A percentile compares a stretch with the other conserved stretches of the same genome.
Evolutionary conservation across 2,113 vertebrate species (phyloP).

Genomic region (Microtus pennsylvanicus): DNA sequence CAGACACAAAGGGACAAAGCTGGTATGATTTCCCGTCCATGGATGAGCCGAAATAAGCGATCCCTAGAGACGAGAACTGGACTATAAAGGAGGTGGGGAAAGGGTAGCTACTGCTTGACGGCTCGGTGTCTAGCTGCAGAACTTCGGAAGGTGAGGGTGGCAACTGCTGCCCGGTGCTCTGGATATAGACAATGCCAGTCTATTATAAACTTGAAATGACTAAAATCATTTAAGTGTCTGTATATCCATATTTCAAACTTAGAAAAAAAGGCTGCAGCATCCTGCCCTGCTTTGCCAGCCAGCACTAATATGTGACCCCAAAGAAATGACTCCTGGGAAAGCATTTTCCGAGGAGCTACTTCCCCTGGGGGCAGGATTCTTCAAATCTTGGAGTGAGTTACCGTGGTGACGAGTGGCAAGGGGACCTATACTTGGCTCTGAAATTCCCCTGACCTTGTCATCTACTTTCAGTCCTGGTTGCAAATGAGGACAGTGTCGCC

Average conservation of each 20-base stretch:
- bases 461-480: background rate
- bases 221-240: background rate
- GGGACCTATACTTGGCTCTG: slow-evolving; percentile 31
- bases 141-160: background rate
- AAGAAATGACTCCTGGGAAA: background rate
- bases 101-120: background rate
- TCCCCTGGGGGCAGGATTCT: slow-evolving; percentile 5
- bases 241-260: background rate
- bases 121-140: background rate
- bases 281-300: background rate
- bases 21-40: background rate
- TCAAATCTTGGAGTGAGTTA: slow-evolving; percentile 7
- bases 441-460: slow-evolving; percentile 66
- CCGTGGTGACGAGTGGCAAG: background rate
- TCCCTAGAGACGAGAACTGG: background rate
- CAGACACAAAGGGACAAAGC: background rate
- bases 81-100: background rate
- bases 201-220: background rate
- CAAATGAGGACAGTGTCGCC: slow-evolving; percentile 23
- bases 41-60: background rate
- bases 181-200: background rate
- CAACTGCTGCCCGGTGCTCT: background rate
- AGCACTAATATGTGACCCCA: background rate
- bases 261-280: background rate
- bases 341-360: background rate